phyloP scores from a whole-genome alignment of 1,140 invertebrate genomes.

The Oreohelix idahoensis region DNA sequence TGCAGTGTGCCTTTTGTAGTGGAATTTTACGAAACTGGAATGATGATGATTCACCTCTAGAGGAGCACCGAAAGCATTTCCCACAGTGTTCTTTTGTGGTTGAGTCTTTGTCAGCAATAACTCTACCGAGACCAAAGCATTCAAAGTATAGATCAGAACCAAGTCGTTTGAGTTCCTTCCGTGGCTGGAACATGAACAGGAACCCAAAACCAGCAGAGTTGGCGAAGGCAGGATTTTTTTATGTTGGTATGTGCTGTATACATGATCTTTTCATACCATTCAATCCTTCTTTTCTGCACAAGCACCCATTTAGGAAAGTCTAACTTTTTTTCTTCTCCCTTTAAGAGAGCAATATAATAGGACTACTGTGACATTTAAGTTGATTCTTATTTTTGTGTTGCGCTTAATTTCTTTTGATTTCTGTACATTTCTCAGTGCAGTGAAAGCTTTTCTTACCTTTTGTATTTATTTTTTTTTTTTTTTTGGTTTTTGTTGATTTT shows the following conservation, averaged over 20 bases:
- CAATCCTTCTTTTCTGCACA: too few species aligned
- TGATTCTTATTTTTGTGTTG: too few species aligned
- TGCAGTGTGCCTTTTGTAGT: constrained; percentile 88
- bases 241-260: constrained; percentile 66
- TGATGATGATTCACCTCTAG: constrained; percentile 81
- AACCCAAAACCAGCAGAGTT: constrained; percentile 29
- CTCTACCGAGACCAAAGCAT: constrained; percentile 6
- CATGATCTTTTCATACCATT: too few species aligned
- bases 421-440: too few species aligned
- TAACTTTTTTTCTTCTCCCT: too few species aligned
- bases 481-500: too few species aligned
- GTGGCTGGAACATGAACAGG: constrained; percentile 28
- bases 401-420: too few species aligned
- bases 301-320: too few species aligned
- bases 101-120: constrained; percentile 21
- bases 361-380: too few species aligned
- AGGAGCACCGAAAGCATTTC: constrained; percentile 82
- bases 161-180: constrained; percentile 30
- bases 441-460: too few species aligned
- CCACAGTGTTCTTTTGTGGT: constrained; percentile 82
- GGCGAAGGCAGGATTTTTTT: constrained; percentile 57
- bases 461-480: too few species aligned
- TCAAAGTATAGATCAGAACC: constrained; percentile 23
- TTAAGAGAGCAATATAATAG: too few species aligned
- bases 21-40: constrained; percentile 84